Conservation (phyloP, 2,113 vertebrate genomes). For the Steatornis caripensis region DNA sequence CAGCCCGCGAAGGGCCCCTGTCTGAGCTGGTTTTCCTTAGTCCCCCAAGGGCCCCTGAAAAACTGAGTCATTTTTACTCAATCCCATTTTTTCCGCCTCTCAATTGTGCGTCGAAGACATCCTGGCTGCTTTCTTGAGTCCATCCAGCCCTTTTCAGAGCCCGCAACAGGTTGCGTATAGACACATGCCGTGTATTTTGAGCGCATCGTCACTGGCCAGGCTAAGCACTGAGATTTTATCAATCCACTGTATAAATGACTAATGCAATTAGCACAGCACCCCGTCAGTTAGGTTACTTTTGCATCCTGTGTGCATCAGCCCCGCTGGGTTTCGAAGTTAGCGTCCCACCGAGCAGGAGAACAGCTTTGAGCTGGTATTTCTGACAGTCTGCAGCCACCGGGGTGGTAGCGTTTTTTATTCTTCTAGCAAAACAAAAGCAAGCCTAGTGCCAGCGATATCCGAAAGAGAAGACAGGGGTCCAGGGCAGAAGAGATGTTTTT, state of each 20-base stretch:
- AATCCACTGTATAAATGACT: neutral
- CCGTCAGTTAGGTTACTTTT: neutral
- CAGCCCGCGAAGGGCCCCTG: neutral
- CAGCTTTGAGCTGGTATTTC: neutral
- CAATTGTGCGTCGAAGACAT: fast-evolving
- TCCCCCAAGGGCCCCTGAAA: too few relatives aligned
- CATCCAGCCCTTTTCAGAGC: neutral
- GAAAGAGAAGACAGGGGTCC: neutral
- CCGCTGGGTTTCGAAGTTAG: neutral
- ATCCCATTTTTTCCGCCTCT: neutral
- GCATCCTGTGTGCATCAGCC: neutral
- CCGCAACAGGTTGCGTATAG: neutral
- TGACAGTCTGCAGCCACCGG: neutral
- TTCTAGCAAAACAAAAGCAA: neutral
- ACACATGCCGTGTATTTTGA: fast-evolving
- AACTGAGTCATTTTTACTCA: neutral
- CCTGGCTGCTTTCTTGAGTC: neutral
- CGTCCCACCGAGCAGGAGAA: neutral
- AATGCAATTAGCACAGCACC: neutral
- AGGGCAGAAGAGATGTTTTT: neutral
- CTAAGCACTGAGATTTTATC: neutral
- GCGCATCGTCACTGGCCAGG: neutral
- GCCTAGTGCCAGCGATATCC: neutral
- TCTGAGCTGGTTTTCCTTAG: neutral
- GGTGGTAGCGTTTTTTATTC: neutral